Conservation (phyloP, 2,113 vertebrate genomes). For the Microtus oregoni region DNA sequence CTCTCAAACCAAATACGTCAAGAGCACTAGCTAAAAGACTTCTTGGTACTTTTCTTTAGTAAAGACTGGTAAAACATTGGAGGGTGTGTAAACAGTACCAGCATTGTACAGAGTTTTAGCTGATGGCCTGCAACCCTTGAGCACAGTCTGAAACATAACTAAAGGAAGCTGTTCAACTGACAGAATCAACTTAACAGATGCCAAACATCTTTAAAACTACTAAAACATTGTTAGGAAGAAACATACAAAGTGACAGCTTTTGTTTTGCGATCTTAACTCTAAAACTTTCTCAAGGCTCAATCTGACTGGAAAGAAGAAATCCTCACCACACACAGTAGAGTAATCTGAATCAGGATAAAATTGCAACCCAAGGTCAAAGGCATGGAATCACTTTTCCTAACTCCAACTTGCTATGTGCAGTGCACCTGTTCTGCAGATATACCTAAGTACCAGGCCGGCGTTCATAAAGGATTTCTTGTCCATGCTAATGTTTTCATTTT, state of each 20-base stretch:
- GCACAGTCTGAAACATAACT: background rate
- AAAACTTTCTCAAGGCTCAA: constrained; percentile 36
- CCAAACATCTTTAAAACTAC: constrained; percentile 38
- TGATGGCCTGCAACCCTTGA: background rate
- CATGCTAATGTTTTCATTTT: background rate
- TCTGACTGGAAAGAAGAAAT: constrained; percentile 42
- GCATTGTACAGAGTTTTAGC: background rate
- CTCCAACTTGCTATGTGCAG: background rate
- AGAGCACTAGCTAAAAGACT: background rate
- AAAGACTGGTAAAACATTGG: constrained; percentile 11
- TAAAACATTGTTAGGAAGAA: background rate
- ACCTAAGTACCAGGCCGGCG: background rate
- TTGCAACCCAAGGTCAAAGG: constrained; percentile 58
- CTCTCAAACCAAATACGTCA: constrained; percentile 26
- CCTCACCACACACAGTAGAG: background rate
- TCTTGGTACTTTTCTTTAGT: constrained; percentile 44
- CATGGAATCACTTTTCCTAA: constrained; percentile 45
- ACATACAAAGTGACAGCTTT: constrained; percentile 41
- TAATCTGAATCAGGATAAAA: constrained; percentile 51
- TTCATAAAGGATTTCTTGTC: background rate
- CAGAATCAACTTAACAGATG: background rate
- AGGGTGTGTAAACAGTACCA: constrained; percentile 22
- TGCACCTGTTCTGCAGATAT: background rate
- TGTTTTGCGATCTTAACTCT: background rate
- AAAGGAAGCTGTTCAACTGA: background rate